Evolutionary conservation across 2,888 invertebrate species (phyloP), one percentile per base, ranked within the genome.

Genomic region (Zaprionus lineosus): DNA sequence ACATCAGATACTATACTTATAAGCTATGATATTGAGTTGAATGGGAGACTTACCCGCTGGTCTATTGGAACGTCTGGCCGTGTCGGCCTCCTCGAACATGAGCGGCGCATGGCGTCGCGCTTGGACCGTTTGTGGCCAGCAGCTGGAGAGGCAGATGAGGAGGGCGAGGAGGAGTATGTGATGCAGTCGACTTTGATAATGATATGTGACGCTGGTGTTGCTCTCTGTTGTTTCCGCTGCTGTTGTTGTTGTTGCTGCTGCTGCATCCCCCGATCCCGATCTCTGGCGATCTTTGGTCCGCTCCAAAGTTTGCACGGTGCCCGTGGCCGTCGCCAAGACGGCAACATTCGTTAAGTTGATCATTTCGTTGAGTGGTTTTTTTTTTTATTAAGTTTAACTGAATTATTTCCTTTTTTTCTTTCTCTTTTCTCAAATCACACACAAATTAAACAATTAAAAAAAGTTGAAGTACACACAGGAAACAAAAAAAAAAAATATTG

Each of bases 61-160:
- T 69, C 93, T 91, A 87, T 92, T 92, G 87, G 92, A 92, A 81
- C 93, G 93, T 47, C 93, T 91, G 72, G 92, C 92, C 72, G 93
- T 92, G 89, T 93, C 93, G 84, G 93, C 93, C 89, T 94, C 93
- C 89, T 93, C 93, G 58, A 92, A 91, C 86, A 93, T 91, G 74
- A 92, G 91, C 71, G 93, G 93, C 79, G 93, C 92, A 88, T 92
- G 93, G 83, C 92, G 92, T 81, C 93, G 77, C 44, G 77, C 87
- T 57, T 77, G 68, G 14, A 74, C 86, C 63, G 68, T 55, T 66
- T 63, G 75, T 50, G 55, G 62, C 43, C 37, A 58, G 19, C 72
- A 72, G 51, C 51, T 63, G 56, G 67, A 51, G 16, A 84, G 63
- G 65, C 77, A 84, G 62, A 83, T 47, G 57, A 84, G 57, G 40